Evolutionary conservation across 1,140 invertebrate species (phyloP), one percentile per base, ranked within the genome.

Genomic region (Pseudomyrmex concolor): DNA sequence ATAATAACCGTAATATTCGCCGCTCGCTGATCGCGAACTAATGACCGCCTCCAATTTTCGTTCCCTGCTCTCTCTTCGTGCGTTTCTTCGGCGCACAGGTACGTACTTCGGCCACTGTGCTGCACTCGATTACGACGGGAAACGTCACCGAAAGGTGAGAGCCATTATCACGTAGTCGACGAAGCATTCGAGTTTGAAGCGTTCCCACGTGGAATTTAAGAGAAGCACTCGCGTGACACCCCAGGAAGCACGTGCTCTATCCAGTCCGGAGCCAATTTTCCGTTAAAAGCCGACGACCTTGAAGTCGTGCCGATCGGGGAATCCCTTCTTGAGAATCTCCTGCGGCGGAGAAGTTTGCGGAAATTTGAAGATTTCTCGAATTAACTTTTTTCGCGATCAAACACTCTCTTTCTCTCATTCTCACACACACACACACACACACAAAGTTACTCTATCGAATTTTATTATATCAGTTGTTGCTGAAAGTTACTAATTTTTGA

Each of bases 101-200:
- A 70, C 81, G 66, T 72, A 60, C 76, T 70, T 25, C 68, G 59
- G 71, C 85, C 45, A 60, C 13, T 12, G 51, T 67, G 45, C 60
- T 64, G 34, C 5, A 7, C n/a, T 64, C 83, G 71, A 89, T 89
- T 81, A 74, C 84, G 64, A 86, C 73, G 45, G 22, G n/a, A 55
- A 71, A 71, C n/a, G n/a, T n/a, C n/a, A 54, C 22, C 64, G 67
- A 54, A 63, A 68, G 74, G 62, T 73, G 57, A 22, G 67, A 72
- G 50, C 83, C 83, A 86, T 90, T 90, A 90, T 86, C 90, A 87
- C 85, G 86, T 89, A 89, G 78, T 86, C 72, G 77, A 86, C 84
- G 89, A 80, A n/a, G n/a, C n/a, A 89, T 89, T 85, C 82, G 78
- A 87, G 78, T 89, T 86, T 78, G 62, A 90, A 85, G 78, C 64